Conservation (phyloP, 2,888 invertebrate genomes). For the Epistrophe eligans region DNA sequence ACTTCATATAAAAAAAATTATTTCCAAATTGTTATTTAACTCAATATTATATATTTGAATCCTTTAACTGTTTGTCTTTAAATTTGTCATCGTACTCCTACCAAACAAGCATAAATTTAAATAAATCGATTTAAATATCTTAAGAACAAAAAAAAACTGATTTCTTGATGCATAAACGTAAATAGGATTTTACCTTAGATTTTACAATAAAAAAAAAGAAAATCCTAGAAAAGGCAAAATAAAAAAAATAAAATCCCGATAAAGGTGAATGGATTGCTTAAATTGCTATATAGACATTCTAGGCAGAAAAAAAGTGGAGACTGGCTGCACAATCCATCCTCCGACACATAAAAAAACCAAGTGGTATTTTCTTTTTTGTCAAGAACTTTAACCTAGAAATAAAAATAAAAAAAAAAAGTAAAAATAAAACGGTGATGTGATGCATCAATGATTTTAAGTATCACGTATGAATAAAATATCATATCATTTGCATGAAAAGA, state of each 20-base stretch:
- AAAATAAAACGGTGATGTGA: conserved; percentile 26
- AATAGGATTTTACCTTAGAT: too few species aligned
- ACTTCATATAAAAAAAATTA: too few species aligned
- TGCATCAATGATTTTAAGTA: conserved; percentile 62
- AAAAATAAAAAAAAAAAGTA: background rate
- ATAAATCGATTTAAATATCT: too few species aligned
- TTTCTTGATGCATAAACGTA: too few species aligned
- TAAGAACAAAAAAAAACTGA: too few species aligned
- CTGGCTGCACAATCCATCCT: background rate
- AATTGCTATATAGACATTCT: background rate
- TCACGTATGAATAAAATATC: conserved; percentile 72
- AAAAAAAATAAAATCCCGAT: conserved; percentile 17
- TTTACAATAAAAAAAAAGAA: too few species aligned
- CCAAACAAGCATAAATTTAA: too few species aligned
- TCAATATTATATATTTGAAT: too few species aligned
- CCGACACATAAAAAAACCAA: background rate
- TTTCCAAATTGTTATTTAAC: too few species aligned
- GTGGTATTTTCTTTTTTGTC: background rate
- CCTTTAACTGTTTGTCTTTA: too few species aligned
- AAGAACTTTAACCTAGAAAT: conserved; percentile 18
- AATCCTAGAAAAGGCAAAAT: too few species aligned
- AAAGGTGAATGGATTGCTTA: background rate
- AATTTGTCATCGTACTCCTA: too few species aligned
- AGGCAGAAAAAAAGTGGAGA: background rate
- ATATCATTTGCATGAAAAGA: conserved; percentile 62